Percentiles rank a stretch among this genome's conserved stretches.
Conservation (phyloP, 1,140 invertebrate genomes). For the Antheraea mylitta region DNA sequence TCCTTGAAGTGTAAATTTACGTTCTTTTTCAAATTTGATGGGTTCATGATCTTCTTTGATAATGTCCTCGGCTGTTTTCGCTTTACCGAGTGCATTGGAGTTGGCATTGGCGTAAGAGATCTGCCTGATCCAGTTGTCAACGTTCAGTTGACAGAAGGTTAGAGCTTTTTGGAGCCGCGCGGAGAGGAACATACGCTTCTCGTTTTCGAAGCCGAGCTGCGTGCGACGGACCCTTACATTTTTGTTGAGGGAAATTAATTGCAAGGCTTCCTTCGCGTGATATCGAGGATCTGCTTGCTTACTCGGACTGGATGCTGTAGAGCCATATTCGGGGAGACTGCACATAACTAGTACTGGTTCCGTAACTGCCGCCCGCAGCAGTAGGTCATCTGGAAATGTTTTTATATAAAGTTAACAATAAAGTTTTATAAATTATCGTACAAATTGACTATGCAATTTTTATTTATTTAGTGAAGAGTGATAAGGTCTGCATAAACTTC, state of each 20-base stretch:
- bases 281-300: conserved; percentile 64
- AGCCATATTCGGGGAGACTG: conserved; percentile 65
- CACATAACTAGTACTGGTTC: conserved; percentile 76
- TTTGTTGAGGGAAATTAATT: conserved; percentile 74
- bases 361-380: conserved; percentile 69
- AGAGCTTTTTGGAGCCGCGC: conserved; percentile 81
- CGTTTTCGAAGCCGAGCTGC: conserved; percentile 79
- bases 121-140: conserved; percentile 79
- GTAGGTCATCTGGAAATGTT: conserved; percentile 67
- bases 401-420: not conserved
- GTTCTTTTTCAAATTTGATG: conserved; percentile 75
- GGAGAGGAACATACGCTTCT: conserved; percentile 81
- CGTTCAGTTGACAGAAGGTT: conserved; percentile 81
- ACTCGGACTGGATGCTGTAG: conserved; percentile 60
- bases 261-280: conserved; percentile 62
- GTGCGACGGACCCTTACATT: conserved; percentile 77
- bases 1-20: conserved; percentile 76
- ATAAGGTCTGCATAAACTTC: too few species aligned
- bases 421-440: not conserved
- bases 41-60: conserved; percentile 76
- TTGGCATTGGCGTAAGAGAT: conserved; percentile 72
- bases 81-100: conserved; percentile 65
- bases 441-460: not conserved
- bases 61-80: conserved; percentile 70
- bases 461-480: too few species aligned